Conservation (phyloP, 2,797 vertebrate species). For the Natrix natrix region DNA sequence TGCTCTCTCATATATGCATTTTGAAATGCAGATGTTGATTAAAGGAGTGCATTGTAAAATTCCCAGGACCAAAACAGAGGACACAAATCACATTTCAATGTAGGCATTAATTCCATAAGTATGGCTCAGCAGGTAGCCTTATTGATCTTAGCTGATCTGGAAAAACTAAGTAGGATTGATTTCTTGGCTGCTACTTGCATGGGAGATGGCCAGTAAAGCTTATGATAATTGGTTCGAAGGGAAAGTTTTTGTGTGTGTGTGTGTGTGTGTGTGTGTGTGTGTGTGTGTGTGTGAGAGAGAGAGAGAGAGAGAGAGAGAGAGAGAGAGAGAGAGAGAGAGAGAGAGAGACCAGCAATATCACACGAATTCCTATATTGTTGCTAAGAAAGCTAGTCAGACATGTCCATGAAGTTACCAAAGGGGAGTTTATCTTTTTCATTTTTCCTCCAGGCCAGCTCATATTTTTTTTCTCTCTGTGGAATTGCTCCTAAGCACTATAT, state of each 20-base stretch:
- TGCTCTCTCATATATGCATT: neutral
- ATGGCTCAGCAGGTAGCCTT: neutral
- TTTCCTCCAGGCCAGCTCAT: neutral
- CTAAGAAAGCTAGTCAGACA: neutral
- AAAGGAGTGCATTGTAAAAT: neutral
- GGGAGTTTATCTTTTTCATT: neutral
- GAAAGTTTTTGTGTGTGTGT: neutral
- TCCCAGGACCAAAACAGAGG: neutral
- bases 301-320: neutral
- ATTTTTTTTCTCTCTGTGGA: neutral
- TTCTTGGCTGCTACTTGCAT: neutral
- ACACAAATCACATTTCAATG: neutral
- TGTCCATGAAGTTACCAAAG: neutral
- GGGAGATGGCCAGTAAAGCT: neutral
- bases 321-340: neutral
- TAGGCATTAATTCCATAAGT: neutral
- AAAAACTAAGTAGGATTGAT: neutral
- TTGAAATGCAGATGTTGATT: neutral
- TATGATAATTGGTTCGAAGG: neutral
- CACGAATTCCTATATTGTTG: neutral
- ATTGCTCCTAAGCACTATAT: neutral
- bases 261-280: too few species aligned
- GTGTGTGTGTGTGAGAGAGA: too few species aligned
- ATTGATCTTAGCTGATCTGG: neutral
- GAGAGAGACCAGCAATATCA: neutral